These are phyloP conservation scores for Chiloscyllium plagiosum DNA, from an alignment of 2,113 vertebrate genomes.

Conservation along the genomic window DNA sequence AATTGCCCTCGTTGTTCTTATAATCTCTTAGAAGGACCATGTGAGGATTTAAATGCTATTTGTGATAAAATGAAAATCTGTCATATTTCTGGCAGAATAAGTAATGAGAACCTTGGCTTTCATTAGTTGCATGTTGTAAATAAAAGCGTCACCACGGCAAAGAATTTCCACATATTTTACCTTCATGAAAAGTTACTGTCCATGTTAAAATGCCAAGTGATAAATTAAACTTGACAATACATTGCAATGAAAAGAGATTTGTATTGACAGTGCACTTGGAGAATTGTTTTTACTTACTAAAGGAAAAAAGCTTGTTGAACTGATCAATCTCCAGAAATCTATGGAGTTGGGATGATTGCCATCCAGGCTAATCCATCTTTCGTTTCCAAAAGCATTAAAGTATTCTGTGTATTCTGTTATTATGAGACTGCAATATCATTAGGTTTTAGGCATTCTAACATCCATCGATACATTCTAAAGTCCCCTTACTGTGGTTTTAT, in stretches of 20 bases:
- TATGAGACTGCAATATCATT: not conserved
- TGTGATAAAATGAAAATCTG: too few species aligned
- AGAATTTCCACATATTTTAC: constrained; percentile 45
- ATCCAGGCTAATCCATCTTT: constrained; percentile 44
- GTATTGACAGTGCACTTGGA: constrained; percentile 44
- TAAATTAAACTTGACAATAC: constrained; percentile 51
- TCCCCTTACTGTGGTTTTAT: not conserved
- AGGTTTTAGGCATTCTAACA: not conserved
- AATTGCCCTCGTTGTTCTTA: not conserved
- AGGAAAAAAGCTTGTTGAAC: constrained; percentile 43
- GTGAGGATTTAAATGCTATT: not conserved
- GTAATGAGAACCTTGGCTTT: not conserved
- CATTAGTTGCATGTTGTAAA: constrained; percentile 48
- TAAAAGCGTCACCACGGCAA: constrained; percentile 46
- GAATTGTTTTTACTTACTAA: constrained; percentile 37
- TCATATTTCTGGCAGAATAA: not conserved
- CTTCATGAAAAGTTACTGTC: constrained; percentile 47
- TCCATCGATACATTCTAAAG: not conserved
- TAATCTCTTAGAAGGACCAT: not conserved
- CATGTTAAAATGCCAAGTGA: constrained; percentile 42
- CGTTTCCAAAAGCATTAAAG: constrained; percentile 38
- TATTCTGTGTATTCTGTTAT: not conserved
- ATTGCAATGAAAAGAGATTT: constrained; percentile 45
- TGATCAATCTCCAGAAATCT: constrained; percentile 42
- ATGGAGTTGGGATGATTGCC: constrained; percentile 42